Evolutionary conservation across 2,888 invertebrate genomes (phyloP), one percentile per base, ranked within the genome.

Genomic region (Napeogenes inachia): DNA sequence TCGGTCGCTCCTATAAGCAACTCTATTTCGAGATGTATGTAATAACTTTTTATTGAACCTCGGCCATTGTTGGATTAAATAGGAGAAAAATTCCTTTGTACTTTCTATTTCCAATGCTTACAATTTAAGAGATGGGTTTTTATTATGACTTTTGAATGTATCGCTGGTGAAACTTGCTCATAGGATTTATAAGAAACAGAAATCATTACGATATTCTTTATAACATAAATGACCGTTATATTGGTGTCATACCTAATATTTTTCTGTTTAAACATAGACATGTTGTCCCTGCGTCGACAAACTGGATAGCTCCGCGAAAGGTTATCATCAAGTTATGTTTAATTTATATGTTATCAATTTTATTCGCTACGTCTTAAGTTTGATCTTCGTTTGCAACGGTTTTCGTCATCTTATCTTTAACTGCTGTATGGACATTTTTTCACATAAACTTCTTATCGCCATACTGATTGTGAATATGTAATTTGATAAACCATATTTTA

Each of bases 1-100:
- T 82, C 77, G 79, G 76, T 72, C 78, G 73, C 76, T 79, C 73
- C 73, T 75, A 76, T 71, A 75, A 76, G 80, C 79, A 76, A 71
- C 79, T 77, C 78, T 79, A 79, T 82, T 80, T 74, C 73, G 71
- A 80, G 73, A 73, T 65, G 57, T 61, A 75, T 69, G 75, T 76
- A 77, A 77, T 78, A 80, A 79, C 74, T 78, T 80, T 81, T 79
- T 80, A 76, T 75, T 69, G 69, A 58, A 35, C 60, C 57, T 64
- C 63, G 61, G 60, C 64, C 68, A 69, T 66, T 66, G 68, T 69
- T 57, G 65, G 67, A 65, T 66, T 65, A 61, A 68, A 68, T 70
- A 63, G 50, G 63, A 68, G 63, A 69, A 65, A 64, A 65, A 56
- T 57, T 67, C 56, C 57, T 53, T 57, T 54, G 60, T 57, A 60